These are phyloP conservation scores for Melolontha melolontha DNA, from an alignment of 2,888 invertebrate species.

Conservation along the genomic window DNA sequence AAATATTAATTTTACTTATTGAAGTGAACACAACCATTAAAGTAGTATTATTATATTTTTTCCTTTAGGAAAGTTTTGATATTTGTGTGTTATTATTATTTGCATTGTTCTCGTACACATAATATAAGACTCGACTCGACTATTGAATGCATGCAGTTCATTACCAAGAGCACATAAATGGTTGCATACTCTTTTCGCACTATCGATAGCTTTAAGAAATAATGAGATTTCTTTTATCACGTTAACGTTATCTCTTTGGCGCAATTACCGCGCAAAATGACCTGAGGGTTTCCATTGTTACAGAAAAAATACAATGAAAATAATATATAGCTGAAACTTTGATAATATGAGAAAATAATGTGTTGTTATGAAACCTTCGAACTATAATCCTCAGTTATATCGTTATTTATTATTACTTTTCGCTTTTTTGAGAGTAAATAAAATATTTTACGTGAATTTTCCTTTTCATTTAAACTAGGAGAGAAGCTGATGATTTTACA, in stretches of 20 bases:
- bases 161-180: conserved; percentile 27
- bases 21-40: too few relatives aligned
- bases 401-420: neutral
- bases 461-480: too few relatives aligned
- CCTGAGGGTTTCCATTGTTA: conserved; percentile 5
- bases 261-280: conserved; percentile 13
- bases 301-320: conserved; percentile 9
- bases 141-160: conserved; percentile 23
- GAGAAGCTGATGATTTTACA: too few relatives aligned
- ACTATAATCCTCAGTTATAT: too few relatives aligned
- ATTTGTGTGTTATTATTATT: too few relatives aligned
- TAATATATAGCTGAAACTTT: conserved; percentile 2
- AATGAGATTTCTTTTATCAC: conserved; percentile 27
- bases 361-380: neutral
- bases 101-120: neutral
- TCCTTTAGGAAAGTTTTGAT: too few relatives aligned
- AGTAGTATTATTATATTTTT: too few relatives aligned
- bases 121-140: neutral
- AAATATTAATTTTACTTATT: too few relatives aligned
- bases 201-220: conserved; percentile 13
- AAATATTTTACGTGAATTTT: too few relatives aligned
- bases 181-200: conserved; percentile 32
- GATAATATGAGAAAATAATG: conserved; percentile 11
- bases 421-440: neutral
- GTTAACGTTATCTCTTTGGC: neutral